Conservation (phyloP, 2,113 vertebrate genomes). For the Podiceps cristatus region DNA sequence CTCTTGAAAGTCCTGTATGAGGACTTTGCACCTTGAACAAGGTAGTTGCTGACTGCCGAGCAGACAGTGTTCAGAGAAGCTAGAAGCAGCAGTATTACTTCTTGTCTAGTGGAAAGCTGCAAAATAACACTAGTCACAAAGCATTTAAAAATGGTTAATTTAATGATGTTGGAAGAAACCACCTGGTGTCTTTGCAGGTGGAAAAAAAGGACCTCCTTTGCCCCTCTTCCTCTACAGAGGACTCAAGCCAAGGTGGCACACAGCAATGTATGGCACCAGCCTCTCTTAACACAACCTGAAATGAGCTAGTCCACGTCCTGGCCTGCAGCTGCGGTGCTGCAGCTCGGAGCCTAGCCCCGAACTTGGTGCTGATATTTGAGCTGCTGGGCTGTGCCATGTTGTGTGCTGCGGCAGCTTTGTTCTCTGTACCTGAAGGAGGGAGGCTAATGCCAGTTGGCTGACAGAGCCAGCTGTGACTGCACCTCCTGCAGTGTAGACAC, state of each 20-base stretch:
- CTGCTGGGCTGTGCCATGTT: neutral
- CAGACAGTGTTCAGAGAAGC: constrained; percentile 4
- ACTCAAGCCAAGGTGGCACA: neutral
- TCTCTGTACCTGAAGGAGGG: accelerated
- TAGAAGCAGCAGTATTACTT: constrained; percentile 36
- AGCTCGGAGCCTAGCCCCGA: accelerated
- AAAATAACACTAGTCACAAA: constrained; percentile 66
- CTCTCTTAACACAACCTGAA: neutral
- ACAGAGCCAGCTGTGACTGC: neutral
- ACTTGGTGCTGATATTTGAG: constrained; percentile 1
- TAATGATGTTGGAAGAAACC: neutral
- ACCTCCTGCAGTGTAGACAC: neutral
- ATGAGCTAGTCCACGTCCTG: neutral
- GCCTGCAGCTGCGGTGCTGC: neutral
- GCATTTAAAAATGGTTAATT: constrained; percentile 49
- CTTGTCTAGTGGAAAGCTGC: neutral
- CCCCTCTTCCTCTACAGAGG: neutral
- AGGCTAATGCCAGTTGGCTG: neutral
- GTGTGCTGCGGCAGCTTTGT: neutral
- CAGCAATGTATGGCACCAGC: neutral
- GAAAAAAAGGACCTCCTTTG: neutral
- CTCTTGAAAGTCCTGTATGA: neutral
- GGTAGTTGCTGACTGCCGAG: neutral
- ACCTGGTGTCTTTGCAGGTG: neutral
- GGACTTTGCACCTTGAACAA: constrained; percentile 3